These are phyloP conservation scores for Myrmecobius fasciatus DNA, from an alignment of 2,113 vertebrate species.

Conservation along the genomic window DNA sequence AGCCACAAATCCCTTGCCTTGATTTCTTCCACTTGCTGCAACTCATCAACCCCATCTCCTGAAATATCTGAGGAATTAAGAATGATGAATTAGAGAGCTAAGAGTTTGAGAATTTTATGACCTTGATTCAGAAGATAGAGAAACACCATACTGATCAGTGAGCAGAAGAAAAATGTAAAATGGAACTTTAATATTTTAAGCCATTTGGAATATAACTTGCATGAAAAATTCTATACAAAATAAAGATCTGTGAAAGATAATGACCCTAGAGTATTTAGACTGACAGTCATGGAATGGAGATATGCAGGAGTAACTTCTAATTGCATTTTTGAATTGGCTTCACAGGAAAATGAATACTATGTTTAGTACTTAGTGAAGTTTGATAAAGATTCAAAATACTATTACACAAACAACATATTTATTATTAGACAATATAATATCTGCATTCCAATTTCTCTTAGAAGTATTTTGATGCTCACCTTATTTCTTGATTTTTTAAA, in stretches of 20 bases:
- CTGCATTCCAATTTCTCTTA: background rate
- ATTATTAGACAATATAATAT: conserved; percentile 32
- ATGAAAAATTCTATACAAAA: conserved; percentile 47
- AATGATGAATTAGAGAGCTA: background rate
- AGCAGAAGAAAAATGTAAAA: conserved; percentile 68
- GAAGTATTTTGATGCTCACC: background rate
- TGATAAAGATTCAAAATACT: conserved; percentile 50
- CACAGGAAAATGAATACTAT: conserved; percentile 37
- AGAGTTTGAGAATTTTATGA: conserved; percentile 19
- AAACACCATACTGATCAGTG: conserved; percentile 51
- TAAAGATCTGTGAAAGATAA: conserved; percentile 33
- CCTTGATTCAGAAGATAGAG: conserved; percentile 47
- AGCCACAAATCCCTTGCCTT: background rate
- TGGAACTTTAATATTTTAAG: conserved; percentile 65
- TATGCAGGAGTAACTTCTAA: conserved; percentile 38
- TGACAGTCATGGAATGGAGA: conserved; percentile 26
- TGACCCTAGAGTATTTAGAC: conserved; percentile 35
- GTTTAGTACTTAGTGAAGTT: conserved; percentile 36
- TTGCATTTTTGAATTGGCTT: conserved; percentile 64
- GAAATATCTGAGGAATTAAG: background rate
- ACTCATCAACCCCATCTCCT: conserved; percentile 1
- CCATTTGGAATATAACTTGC: conserved; percentile 47
- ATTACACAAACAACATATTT: conserved; percentile 22
- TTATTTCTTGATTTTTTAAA: conserved; percentile 36
- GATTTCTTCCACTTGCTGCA: background rate